Base-by-base conservation (phyloP, 2,797 vertebrate genomes). In the Benthosema pterotum region DNA sequence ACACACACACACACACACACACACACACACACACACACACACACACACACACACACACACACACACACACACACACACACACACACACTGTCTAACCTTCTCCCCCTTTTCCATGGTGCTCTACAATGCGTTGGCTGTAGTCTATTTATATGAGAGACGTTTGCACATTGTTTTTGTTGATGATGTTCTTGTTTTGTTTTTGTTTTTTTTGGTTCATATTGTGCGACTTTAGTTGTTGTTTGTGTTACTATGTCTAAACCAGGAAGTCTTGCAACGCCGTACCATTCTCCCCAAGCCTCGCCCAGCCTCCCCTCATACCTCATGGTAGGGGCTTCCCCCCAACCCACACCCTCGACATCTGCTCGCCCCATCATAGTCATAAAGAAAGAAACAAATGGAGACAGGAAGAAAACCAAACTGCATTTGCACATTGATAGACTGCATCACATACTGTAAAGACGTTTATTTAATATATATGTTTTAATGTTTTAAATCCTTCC, bases 141-240 rank as follows among this genome's bases (percentile, higher is more conserved):
- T 89, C 81, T 91, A 92, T 93, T 92, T 93, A 93, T 89, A 85
- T 76, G 80, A 88, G 83, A 92, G 81, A 91, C 84, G 80, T 92
- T 93, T 94, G 92, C 92, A 94, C 93, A 92, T 89, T 72, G 72
- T 82, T 90, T 86, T 77, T 60, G 8, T 65, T 72, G 9, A 75
- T 74, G 16, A 81, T 83, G 65, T 78, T 46, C 70, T 85, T 25
- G 1, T 25, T 69, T 78, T 46, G 71, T 85, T 25, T 1, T 25
- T 69, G 50, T 42, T 57, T 62, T 57, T 62, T 74, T 77, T 69
- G 58, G 59, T 87, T 86, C 38, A 67, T 79, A 77, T 71, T 85
- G 67, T 85, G 84, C 75, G 61, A 19, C 48, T 22, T 69, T 64
- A 77, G 70, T 72, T 52, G 69, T 67, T 79, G 67, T 60, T 64